Conservation (phyloP, 2,113 vertebrate genomes). For the Galeopterus variegatus region DNA sequence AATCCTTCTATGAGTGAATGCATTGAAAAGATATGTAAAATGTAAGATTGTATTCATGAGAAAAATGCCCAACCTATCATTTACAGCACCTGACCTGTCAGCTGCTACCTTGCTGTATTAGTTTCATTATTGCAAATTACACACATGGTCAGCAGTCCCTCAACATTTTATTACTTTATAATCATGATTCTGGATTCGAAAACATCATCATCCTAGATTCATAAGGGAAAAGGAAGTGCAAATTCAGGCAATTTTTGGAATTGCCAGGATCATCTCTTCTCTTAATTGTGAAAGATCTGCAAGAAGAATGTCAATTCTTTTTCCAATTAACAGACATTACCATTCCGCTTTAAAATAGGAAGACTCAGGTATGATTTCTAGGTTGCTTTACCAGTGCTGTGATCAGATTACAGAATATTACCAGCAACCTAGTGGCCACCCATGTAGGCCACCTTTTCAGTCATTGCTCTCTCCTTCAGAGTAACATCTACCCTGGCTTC, state of each 20-base stretch:
- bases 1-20: neutral
- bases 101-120: conserved; percentile 15
- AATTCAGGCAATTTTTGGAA: neutral
- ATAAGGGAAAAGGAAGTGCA: neutral
- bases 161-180: conserved; percentile 61
- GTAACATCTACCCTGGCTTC: neutral
- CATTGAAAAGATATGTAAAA: neutral
- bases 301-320: conserved; percentile 45
- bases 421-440: neutral
- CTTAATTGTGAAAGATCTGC: conserved; percentile 46
- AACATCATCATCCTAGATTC: conserved; percentile 46
- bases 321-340: conserved; percentile 18
- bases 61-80: neutral
- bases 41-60: neutral
- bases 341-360: neutral
- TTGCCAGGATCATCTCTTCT: conserved; percentile 69
- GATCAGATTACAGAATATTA: neutral
- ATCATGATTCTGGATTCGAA: conserved; percentile 62
- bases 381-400: neutral
- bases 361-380: conserved; percentile 2
- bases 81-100: conserved; percentile 64
- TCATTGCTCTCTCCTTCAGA: neutral
- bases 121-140: conserved; percentile 59
- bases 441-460: neutral
- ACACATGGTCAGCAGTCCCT: conserved; percentile 39